Conservation (phyloP, 2,888 invertebrate genomes). For the Drosophila meridionalis region DNA sequence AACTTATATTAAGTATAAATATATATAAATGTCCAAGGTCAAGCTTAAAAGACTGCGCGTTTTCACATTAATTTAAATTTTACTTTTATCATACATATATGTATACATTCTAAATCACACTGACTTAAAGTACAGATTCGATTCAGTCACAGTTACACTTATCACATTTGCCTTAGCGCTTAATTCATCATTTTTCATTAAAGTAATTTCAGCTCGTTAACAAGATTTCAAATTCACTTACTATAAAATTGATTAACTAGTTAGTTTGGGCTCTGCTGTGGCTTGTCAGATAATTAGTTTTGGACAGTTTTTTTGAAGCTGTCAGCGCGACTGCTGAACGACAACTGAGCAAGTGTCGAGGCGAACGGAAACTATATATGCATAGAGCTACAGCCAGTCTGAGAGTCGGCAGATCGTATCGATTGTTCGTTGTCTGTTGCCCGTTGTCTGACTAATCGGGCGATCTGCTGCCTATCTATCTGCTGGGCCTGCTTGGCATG, state of each 20-base stretch:
- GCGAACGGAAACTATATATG: conserved; percentile 34
- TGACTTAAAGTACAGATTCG: background rate
- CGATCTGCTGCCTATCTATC: conserved; percentile 39
- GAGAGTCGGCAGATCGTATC: conserved; percentile 9
- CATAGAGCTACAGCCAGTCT: conserved; percentile 3
- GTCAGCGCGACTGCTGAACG: conserved; percentile 32
- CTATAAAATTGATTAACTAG: background rate
- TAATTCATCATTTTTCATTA: background rate
- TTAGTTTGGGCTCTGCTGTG: background rate
- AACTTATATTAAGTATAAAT: background rate
- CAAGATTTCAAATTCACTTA: conserved; percentile 3
- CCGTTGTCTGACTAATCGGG: conserved; percentile 50
- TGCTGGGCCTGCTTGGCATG: conserved; percentile 42
- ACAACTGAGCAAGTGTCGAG: conserved; percentile 47
- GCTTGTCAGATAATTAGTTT: conserved; percentile 2
- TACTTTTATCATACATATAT: background rate
- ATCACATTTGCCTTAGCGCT: no score
- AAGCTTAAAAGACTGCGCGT: background rate
- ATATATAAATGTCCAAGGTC: conserved; percentile 1
- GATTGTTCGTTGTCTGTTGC: conserved; percentile 18
- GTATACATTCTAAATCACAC: background rate
- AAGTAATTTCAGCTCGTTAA: conserved; percentile 5
- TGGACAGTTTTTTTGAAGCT: conserved; percentile 20
- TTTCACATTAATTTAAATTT: background rate
- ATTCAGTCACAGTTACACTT: background rate